These are phyloP conservation scores for Maconellicoccus hirsutus DNA, from an alignment of 1,140 invertebrate genomes.

Conservation along the genomic window DNA sequence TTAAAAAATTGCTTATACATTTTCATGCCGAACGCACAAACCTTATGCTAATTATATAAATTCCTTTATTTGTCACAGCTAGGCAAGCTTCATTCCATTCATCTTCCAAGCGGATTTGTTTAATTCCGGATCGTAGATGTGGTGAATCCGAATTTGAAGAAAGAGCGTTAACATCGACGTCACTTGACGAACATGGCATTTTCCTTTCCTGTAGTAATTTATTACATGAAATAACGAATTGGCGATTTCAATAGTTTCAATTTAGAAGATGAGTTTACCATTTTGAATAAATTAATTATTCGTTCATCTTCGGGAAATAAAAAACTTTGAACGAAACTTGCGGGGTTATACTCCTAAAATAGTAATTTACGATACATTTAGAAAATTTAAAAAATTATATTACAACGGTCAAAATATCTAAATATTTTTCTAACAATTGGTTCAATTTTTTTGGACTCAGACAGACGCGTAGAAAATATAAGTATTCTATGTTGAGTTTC, in stretches of 20 bases:
- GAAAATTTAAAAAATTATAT: neutral
- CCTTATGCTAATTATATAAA: neutral
- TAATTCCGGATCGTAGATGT: neutral
- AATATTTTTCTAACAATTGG: neutral
- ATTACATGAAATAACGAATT: neutral
- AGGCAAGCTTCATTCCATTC: conserved; percentile 12
- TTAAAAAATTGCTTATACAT: neutral
- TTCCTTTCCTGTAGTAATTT: neutral
- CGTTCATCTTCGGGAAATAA: conserved; percentile 1
- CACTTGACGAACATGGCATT: neutral
- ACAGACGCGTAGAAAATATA: neutral
- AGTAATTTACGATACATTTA: neutral
- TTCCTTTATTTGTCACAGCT: neutral
- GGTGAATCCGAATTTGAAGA: neutral
- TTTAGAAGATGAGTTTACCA: neutral
- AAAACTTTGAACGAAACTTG: conserved; percentile 11
- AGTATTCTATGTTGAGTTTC: conserved; percentile 12
- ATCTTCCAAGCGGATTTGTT: neutral
- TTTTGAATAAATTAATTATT: neutral
- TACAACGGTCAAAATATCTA: neutral
- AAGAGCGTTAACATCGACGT: neutral
- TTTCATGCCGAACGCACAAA: neutral
- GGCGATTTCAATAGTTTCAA: too few species aligned
- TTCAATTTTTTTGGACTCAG: conserved; percentile 10
- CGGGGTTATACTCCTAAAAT: conserved; percentile 13